Percentiles rank a stretch among this genome's conserved stretches.
phyloP scores from a whole-genome alignment of 2,113 vertebrate species.

The Poecile atricapillus region DNA sequence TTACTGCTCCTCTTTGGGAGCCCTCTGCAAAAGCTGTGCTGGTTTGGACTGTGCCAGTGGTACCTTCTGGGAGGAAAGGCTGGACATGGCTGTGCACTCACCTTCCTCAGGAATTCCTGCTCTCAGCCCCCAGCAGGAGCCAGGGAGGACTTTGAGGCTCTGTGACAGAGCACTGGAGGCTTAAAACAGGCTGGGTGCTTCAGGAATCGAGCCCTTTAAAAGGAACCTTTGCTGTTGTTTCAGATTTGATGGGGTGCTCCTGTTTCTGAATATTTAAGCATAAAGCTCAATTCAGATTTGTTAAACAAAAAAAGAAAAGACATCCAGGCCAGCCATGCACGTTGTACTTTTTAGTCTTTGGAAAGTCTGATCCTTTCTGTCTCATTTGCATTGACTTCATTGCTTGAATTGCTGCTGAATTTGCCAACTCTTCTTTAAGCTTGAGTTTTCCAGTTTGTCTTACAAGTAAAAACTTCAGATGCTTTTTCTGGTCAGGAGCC shows the following conservation, averaged over 20 bases:
- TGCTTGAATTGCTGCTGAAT: conserved; percentile 9
- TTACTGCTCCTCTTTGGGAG: neutral
- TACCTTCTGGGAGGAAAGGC: neutral
- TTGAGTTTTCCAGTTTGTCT: conserved; percentile 1
- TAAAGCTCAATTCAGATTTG: neutral
- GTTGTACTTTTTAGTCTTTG: neutral
- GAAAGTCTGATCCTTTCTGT: neutral
- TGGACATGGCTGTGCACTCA: neutral
- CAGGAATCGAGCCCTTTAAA: neutral
- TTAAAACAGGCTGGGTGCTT: neutral
- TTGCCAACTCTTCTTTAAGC: neutral
- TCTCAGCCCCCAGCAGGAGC: neutral
- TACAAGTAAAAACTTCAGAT: neutral
- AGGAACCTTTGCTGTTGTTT: neutral
- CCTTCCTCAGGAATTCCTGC: neutral
- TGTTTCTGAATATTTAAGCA: neutral
- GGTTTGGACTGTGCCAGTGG: neutral
- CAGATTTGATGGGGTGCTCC: neutral
- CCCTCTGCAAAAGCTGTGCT: neutral
- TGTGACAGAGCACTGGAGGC: neutral
- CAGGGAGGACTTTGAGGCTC: neutral
- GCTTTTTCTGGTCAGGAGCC: conserved; percentile 20
- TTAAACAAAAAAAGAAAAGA: neutral
- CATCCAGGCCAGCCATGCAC: neutral
- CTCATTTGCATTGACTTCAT: conserved; percentile 4